Evolutionary conservation across 2,888 invertebrate genomes (phyloP).

Genomic region (Sphecodes monilicornis): DNA sequence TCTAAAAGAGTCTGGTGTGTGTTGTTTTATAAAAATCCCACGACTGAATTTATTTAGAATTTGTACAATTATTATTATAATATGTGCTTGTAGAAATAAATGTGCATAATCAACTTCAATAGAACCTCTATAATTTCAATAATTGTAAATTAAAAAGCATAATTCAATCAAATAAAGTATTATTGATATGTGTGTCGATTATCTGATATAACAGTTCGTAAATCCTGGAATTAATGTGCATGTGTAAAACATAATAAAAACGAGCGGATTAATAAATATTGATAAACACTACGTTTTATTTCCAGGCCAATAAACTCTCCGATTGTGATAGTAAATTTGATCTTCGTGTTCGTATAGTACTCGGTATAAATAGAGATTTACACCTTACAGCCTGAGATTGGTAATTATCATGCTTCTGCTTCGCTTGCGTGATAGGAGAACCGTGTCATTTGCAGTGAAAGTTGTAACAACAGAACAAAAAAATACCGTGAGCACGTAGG

Average conservation of each 20-base stretch:
- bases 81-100: too few species aligned
- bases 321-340: background rate
- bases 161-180: background rate
- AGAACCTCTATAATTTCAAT: too few species aligned
- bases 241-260: background rate
- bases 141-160: too few species aligned
- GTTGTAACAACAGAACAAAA: background rate
- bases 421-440: background rate
- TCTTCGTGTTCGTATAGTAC: background rate
- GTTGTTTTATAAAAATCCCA: too few species aligned
- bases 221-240: background rate
- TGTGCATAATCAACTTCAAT: too few species aligned
- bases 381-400: background rate
- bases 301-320: background rate
- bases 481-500: background rate
- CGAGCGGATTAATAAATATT: background rate
- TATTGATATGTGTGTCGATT: background rate
- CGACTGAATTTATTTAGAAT: too few species aligned
- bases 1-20: too few species aligned
- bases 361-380: background rate
- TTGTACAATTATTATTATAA: too few species aligned
- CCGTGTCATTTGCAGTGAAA: conserved; percentile 10
- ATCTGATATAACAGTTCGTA: background rate
- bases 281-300: background rate
- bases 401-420: background rate